Conservation (phyloP, 2,888 invertebrate species). For the Lithophane leautieri region DNA sequence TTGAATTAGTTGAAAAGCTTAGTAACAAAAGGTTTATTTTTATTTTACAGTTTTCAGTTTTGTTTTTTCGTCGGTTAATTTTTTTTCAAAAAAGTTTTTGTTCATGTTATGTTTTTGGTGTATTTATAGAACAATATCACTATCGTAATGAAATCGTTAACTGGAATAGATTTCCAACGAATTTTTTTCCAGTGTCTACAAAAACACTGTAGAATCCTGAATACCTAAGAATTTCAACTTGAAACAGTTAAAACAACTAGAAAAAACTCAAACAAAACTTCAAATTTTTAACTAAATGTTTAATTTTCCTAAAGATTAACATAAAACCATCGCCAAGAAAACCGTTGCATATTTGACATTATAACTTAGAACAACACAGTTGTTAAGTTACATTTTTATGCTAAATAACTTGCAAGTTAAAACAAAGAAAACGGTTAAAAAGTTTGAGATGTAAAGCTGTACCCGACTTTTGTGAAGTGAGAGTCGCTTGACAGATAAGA, state of each 20-base stretch:
- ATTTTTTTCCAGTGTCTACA: no score
- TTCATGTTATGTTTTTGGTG: no score
- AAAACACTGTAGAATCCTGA: not conserved
- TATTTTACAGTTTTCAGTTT: no score
- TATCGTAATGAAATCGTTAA: no score
- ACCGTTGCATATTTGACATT: constrained; percentile 56
- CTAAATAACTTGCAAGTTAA: constrained; percentile 43
- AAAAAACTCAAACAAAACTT: constrained; percentile 11
- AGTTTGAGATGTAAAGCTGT: constrained; percentile 15
- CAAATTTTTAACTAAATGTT: constrained; percentile 30
- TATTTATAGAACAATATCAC: no score
- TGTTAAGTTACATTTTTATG: constrained; percentile 55
- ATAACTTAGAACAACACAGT: constrained; percentile 46
- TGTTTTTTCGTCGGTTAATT: not conserved
- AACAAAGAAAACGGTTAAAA: constrained; percentile 41
- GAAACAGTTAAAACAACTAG: constrained; percentile 5
- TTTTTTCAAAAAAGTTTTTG: not conserved
- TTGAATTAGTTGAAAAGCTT: no score
- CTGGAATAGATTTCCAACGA: not conserved
- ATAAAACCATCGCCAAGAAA: constrained; percentile 35
- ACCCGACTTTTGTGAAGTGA: constrained; percentile 2
- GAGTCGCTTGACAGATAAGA: constrained; percentile 1
- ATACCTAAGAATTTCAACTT: not conserved
- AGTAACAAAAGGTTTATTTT: no score
- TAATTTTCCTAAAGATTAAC: constrained; percentile 45